These are phyloP conservation scores for Muricea muricata DNA, from an alignment of 92 coral and sea anemone genomes.

Conservation along the genomic window DNA sequence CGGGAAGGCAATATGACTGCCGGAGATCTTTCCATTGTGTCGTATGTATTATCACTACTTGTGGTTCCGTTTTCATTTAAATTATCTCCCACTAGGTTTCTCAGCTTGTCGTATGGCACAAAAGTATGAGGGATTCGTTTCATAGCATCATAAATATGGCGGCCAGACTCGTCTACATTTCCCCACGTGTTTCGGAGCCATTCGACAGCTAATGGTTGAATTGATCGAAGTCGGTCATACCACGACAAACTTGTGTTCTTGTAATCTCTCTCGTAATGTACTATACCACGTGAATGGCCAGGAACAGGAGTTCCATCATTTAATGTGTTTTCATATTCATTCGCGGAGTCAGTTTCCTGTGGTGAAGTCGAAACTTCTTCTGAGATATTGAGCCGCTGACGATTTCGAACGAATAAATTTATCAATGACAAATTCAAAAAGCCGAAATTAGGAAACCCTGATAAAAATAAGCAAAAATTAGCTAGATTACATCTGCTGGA, in stretches of 20 bases:
- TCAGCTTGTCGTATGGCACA: background rate
- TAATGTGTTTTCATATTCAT: background rate
- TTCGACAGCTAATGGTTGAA: background rate
- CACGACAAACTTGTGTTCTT: background rate
- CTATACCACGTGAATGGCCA: background rate
- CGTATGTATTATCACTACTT: too few relatives aligned
- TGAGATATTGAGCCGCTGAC: background rate
- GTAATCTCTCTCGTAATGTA: background rate
- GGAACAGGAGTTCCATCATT: background rate
- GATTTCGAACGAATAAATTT: too few relatives aligned
- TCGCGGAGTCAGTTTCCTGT: background rate
- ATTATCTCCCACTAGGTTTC: background rate
- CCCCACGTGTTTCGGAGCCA: slow-evolving; percentile 20
- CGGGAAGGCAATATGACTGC: too few relatives aligned
- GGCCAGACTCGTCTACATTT: slow-evolving; percentile 9
- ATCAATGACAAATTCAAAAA: too few relatives aligned
- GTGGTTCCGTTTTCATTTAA: background rate
- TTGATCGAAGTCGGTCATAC: background rate
- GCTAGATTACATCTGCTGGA: too few relatives aligned
- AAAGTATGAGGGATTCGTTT: background rate
- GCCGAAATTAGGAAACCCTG: too few relatives aligned
- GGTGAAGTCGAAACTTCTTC: background rate
- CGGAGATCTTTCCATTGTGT: too few relatives aligned
- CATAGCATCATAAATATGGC: background rate
- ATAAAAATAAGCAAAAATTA: too few relatives aligned